phyloP scores from a whole-genome alignment of 2,113 vertebrate genomes.

The Apteryx owenii region DNA sequence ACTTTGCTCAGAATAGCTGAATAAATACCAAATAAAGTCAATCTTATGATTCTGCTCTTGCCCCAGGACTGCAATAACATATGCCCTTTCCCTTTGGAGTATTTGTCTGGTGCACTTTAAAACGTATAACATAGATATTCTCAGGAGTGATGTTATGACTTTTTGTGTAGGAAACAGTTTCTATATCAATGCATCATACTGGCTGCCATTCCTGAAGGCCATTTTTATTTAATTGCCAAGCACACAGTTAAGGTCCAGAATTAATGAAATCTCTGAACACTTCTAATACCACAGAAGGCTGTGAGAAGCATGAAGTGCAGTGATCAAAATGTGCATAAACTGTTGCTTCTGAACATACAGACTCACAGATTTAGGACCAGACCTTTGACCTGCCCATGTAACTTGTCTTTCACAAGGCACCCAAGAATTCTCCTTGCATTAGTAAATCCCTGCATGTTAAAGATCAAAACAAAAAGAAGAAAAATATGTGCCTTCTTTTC shows the following conservation, averaged over 20 bases:
- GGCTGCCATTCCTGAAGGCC: neutral
- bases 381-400: neutral
- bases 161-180: neutral
- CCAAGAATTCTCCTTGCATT: neutral
- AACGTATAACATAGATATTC: neutral
- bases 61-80: neutral
- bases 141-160: neutral
- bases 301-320: neutral
- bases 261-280: neutral
- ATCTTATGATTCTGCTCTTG: neutral
- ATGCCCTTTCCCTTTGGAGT: neutral
- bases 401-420: neutral
- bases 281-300: neutral
- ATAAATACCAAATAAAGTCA: neutral
- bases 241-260: neutral
- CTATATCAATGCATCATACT: neutral
- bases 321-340: neutral
- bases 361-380: neutral
- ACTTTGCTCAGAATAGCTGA: neutral
- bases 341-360: neutral
- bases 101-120: neutral
- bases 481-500: accelerated
- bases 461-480: neutral
- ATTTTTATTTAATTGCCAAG: neutral
- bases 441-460: neutral